phyloP scores from a whole-genome alignment of 2,113 vertebrate genomes.

The Tachysurus vachellii region DNA sequence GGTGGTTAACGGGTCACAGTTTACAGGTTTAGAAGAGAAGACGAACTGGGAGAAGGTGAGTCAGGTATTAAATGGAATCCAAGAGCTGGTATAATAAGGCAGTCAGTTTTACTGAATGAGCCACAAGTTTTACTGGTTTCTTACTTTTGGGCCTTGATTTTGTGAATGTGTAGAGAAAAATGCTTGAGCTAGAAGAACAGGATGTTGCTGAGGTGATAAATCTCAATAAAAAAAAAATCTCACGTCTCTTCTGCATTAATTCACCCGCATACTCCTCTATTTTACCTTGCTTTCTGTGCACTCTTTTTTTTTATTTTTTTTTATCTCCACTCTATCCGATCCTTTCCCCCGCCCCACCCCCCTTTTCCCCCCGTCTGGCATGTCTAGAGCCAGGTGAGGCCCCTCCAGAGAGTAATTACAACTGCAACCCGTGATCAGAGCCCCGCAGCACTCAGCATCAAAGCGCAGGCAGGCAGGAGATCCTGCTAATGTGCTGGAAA shows the following conservation, averaged over 20 bases:
- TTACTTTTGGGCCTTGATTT: background rate
- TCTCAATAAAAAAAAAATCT: background rate
- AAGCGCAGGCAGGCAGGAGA: conserved; percentile 39
- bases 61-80: background rate
- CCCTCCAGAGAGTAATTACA: conserved; percentile 53
- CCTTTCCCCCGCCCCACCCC: background rate
- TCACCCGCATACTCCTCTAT: background rate
- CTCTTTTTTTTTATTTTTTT: background rate
- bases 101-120: background rate
- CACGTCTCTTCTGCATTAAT: conserved; percentile 10
- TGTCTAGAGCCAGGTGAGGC: conserved; percentile 49
- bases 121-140: background rate
- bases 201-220: background rate
- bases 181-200: background rate
- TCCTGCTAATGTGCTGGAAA: conserved; percentile 42
- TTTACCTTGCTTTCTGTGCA: background rate
- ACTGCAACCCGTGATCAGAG: conserved; percentile 48
- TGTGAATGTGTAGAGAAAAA: background rate
- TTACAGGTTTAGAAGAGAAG: background rate
- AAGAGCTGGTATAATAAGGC: background rate
- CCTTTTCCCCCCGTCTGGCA: background rate
- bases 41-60: background rate
- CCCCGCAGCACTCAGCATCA: conserved; percentile 52
- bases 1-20: no score
- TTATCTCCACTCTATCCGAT: background rate